Evolutionary conservation across 2,113 vertebrate species (phyloP).

Genomic region (Pardalotus punctatus): DNA sequence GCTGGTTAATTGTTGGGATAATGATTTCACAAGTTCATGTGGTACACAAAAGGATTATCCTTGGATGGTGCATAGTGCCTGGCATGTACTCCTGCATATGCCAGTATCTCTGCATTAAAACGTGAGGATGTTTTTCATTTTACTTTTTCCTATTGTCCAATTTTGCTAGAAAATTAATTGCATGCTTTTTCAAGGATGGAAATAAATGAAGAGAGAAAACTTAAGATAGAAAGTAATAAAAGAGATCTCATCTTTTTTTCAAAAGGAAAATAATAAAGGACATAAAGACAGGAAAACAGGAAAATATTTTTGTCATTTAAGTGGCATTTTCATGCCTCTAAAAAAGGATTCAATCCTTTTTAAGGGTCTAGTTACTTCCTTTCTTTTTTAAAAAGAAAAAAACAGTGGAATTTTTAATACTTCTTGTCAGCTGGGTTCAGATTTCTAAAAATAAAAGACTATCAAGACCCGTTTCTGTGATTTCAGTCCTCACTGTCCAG

Average conservation of each 20-base stretch:
- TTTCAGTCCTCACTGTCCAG: not conserved
- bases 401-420: not conserved
- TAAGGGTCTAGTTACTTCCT: not conserved
- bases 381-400: not conserved
- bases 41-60: conserved; percentile 51
- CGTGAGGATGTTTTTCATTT: not conserved
- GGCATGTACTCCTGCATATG: not conserved
- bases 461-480: not conserved
- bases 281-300: not conserved
- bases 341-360: not conserved
- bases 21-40: conserved; percentile 43
- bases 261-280: not conserved
- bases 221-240: not conserved
- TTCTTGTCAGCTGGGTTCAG: not conserved
- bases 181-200: conserved; percentile 18
- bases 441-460: not conserved
- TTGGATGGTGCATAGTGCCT: not conserved
- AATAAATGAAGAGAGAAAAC: conserved; percentile 34
- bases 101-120: conserved; percentile 9
- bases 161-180: conserved; percentile 30
- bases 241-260: not conserved
- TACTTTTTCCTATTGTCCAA: not conserved
- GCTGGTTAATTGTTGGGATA: conserved; percentile 46
- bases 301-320: not conserved
- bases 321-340: not conserved